Conservation (phyloP, 1,140 invertebrate genomes). For the Neodiprion lecontei region DNA sequence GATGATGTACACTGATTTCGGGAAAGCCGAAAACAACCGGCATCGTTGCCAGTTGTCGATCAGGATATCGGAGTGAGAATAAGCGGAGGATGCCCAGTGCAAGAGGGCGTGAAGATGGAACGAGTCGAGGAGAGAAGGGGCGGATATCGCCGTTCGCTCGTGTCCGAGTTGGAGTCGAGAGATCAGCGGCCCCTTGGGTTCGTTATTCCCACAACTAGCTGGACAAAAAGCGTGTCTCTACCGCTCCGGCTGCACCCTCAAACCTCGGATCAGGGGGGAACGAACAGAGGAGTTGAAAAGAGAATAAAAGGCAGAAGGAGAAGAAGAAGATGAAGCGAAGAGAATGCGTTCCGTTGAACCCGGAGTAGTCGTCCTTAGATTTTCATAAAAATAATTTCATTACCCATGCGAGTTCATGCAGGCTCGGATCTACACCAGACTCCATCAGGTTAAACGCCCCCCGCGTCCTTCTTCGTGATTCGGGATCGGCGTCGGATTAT, state of each 20-base stretch:
- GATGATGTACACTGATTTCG: too few species aligned
- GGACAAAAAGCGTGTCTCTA: conserved; percentile 36
- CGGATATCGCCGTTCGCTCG: conserved; percentile 10
- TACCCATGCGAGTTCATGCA: conserved; percentile 41
- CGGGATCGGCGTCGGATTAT: neutral
- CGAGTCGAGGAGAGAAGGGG: conserved; percentile 23
- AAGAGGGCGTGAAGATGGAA: conserved; percentile 26
- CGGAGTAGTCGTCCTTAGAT: conserved; percentile 57
- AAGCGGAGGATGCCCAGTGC: neutral
- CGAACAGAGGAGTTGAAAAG: neutral
- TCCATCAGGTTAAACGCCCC: neutral
- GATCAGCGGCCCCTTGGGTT: conserved; percentile 42
- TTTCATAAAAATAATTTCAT: conserved; percentile 56
- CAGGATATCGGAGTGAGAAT: too few species aligned
- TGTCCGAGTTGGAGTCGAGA: conserved; percentile 34
- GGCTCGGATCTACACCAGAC: conserved; percentile 36
- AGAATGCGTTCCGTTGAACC: conserved; percentile 56
- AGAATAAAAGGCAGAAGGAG: conserved; percentile 29
- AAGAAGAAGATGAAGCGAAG: conserved; percentile 30
- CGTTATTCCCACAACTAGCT: conserved; percentile 47
- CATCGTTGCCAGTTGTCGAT: too few species aligned
- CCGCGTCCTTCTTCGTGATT: neutral
- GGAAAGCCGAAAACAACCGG: too few species aligned
- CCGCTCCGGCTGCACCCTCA: neutral
- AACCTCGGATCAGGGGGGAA: neutral